phyloP scores from a whole-genome alignment of 2,888 invertebrate genomes.

The Cantharis rustica region DNA sequence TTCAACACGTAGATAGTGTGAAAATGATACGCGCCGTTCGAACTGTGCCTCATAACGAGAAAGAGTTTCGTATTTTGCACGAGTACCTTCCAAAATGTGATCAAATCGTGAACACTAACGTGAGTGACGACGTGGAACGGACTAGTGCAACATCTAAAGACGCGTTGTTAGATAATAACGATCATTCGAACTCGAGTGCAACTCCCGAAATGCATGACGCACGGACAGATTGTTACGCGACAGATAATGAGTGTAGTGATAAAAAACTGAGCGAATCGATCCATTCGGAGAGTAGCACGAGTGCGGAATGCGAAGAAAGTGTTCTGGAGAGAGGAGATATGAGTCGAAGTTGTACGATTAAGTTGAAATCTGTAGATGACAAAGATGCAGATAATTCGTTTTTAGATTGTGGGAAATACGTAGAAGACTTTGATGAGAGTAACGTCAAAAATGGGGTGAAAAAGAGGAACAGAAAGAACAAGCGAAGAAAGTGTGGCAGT shows the following conservation, averaged over 20 bases:
- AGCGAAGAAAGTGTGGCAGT: constrained; percentile 41
- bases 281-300: constrained; percentile 51
- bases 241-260: constrained; percentile 52
- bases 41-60: constrained; percentile 30
- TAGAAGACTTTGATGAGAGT: constrained; percentile 26
- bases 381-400: constrained; percentile 31
- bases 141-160: constrained; percentile 75
- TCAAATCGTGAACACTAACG: constrained; percentile 25
- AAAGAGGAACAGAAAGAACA: constrained; percentile 41
- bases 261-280: constrained; percentile 50
- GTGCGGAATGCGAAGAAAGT: constrained; percentile 48
- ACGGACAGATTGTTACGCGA: constrained; percentile 49
- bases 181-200: constrained; percentile 65
- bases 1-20: constrained; percentile 53
- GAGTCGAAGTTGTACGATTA: constrained; percentile 33
- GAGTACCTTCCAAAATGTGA: constrained; percentile 27
- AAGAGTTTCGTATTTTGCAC: constrained; percentile 30
- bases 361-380: constrained; percentile 26
- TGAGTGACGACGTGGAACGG: constrained; percentile 62
- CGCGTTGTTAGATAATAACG: constrained; percentile 65
- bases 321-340: constrained; percentile 31
- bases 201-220: constrained; percentile 62
- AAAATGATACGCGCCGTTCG: constrained; percentile 51
- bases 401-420: constrained; percentile 39
- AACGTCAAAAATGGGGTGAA: constrained; percentile 38